A percentile compares a stretch with the other conserved stretches of the same genome.
Conservation (phyloP, 2,113 vertebrate species). For the Strix aluco region DNA sequence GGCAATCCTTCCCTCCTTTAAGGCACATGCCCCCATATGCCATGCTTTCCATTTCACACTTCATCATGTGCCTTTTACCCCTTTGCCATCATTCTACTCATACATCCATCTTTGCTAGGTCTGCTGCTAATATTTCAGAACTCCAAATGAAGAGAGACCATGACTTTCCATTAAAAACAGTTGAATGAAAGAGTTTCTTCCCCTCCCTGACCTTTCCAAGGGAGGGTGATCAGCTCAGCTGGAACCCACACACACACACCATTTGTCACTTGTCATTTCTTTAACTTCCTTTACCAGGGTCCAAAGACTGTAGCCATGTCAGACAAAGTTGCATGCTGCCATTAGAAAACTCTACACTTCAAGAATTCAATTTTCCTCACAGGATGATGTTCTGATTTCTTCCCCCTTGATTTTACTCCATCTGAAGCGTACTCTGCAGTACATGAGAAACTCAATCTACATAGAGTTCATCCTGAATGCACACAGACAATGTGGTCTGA, state of each 20-base stretch:
- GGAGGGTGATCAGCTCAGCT: not conserved
- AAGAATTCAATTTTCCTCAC: not conserved
- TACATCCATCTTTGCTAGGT: not conserved
- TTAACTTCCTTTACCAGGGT: not conserved
- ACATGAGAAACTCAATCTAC: not conserved
- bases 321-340: not conserved
- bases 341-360: not conserved
- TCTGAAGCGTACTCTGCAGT: not conserved
- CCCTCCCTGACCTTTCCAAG: not conserved
- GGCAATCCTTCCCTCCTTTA: not conserved
- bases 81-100: not conserved
- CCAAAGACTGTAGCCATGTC: not conserved
- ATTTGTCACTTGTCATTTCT: not conserved
- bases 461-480: not conserved
- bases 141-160: not conserved
- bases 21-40: not conserved
- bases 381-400: not conserved
- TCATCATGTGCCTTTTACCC: not conserved
- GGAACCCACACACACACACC: not conserved
- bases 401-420: not conserved
- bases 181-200: not conserved
- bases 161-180: not conserved
- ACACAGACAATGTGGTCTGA: rapidly evolving
- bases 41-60: not conserved
- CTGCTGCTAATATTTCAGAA: not conserved